phyloP scores from a whole-genome alignment of 2,888 invertebrate species.

The Cheilosia grossa region DNA sequence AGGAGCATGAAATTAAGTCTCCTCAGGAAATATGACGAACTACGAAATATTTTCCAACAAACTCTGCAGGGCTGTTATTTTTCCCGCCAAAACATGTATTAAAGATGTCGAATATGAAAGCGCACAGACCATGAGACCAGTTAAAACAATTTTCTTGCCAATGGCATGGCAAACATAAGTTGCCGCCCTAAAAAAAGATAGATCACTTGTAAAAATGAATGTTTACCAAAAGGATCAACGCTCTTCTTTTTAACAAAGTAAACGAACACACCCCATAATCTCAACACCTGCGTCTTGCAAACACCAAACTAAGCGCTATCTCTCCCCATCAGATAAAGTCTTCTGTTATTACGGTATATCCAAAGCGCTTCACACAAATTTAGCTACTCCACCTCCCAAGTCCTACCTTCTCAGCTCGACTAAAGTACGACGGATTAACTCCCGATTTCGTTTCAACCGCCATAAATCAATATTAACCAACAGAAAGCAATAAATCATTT shows the following conservation, averaged over 20 bases:
- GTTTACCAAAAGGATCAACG: conserved; percentile 1
- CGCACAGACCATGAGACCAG: too few relatives aligned
- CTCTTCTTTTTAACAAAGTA: neutral
- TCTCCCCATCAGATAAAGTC: neutral
- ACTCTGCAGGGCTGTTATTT: too few relatives aligned
- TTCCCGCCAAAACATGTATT: too few relatives aligned
- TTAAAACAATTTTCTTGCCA: neutral
- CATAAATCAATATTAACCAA: conserved; percentile 74
- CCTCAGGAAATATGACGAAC: too few relatives aligned
- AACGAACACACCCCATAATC: neutral
- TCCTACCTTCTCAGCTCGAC: conserved; percentile 10
- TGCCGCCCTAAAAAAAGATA: neutral
- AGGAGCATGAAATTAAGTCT: too few relatives aligned
- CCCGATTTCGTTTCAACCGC: conserved; percentile 52
- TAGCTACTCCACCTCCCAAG: neutral
- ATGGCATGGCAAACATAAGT: neutral
- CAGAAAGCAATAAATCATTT: conserved; percentile 61
- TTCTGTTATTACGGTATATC: neutral
- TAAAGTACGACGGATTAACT: conserved; percentile 50
- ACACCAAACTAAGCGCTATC: neutral
- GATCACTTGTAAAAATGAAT: neutral
- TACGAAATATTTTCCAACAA: too few relatives aligned
- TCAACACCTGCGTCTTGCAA: conserved; percentile 4
- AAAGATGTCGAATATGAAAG: too few relatives aligned
- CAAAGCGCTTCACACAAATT: neutral